Evolutionary conservation across 37 sponge, comb jelly and placozoan species (phyloP), one percentile per base, ranked within the genome.

Genomic region (Hexactinellida sp.): DNA sequence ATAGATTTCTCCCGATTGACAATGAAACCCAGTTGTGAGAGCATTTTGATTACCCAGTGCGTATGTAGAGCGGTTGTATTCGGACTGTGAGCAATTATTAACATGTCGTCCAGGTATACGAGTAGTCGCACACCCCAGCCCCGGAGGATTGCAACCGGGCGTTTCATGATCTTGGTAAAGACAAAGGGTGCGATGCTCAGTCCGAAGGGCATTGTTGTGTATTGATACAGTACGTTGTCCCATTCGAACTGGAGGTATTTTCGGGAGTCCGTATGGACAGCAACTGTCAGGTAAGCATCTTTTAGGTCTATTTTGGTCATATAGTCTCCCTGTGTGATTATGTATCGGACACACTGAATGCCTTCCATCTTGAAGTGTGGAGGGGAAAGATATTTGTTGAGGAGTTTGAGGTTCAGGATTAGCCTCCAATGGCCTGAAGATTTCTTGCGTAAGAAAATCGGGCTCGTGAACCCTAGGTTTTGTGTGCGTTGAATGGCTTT

Each of bases 111-210:
- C 28, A 63, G 38, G 83, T 87, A 87, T 13, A 82, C 24, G 21
- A 87, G 23, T 5, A 83, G 35, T 0, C 84, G 83, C 0, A 36
- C 0, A 24, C 87, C 87, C 36, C 47, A 37, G 23, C 83, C 19
- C 21, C 85, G 10, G 54, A 87, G 54, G 38, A 0, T 1, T 24
- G 84, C 39, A 3, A 51, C 85, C 19, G 85, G 54, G 0, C 85
- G 88, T 37, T 54, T 47, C 5, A 82, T 30, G 1, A 82, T 30
- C 76, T 89, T 89, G 38, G 89, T 89, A 83, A 89, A 89, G 30
- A 82, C 63, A 32, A 83, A 36, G n/a, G 86, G 83, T 35, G 89
- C 89, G 24, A 30, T 63, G 83, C 71, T 37, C 28, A 89, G 89
- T 37, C 89, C 89, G 30, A 89, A 89, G 7, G 89, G 89, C n/a